Conservation (phyloP, 1,140 invertebrate genomes). For the Drosophila guanche region DNA sequence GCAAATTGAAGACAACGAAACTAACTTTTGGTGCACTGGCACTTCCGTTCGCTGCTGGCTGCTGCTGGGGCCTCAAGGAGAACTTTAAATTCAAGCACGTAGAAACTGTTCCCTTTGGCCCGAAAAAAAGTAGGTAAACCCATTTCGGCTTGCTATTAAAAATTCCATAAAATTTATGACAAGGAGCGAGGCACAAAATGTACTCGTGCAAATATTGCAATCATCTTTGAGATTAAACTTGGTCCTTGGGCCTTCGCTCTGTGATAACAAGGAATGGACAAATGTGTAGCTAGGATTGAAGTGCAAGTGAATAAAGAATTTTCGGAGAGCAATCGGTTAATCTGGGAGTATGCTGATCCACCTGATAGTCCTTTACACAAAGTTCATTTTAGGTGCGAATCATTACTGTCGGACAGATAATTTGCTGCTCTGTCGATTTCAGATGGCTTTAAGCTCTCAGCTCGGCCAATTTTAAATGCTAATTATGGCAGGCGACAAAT, state of each 20-base stretch:
- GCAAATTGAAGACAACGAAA: conserved; percentile 76
- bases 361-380: too few species aligned
- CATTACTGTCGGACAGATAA: too few species aligned
- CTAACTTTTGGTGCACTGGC: conserved; percentile 54
- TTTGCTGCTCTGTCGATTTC: too few species aligned
- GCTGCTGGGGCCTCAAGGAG: conserved; percentile 2
- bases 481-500: too few species aligned
- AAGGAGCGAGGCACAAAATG: conserved; percentile 24
- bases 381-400: too few species aligned
- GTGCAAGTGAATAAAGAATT: too few species aligned
- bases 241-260: conserved; percentile 6
- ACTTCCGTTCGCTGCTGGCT: conserved; percentile 40
- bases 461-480: too few species aligned
- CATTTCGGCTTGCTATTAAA: conserved; percentile 67
- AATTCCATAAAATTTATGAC: conserved; percentile 70
- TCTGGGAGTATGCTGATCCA: too few species aligned
- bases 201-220: conserved; percentile 40
- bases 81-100: conserved; percentile 78
- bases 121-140: conserved; percentile 53
- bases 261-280: too few species aligned
- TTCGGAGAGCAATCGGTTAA: too few species aligned
- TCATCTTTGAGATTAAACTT: conserved; percentile 46
- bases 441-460: too few species aligned
- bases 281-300: too few species aligned
- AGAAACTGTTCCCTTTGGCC: conserved; percentile 42